Percentiles rank a stretch among this genome's conserved stretches.
Evolutionary conservation across 2,797 vertebrate species (phyloP).

Genomic region (Myotis pilosus): DNA sequence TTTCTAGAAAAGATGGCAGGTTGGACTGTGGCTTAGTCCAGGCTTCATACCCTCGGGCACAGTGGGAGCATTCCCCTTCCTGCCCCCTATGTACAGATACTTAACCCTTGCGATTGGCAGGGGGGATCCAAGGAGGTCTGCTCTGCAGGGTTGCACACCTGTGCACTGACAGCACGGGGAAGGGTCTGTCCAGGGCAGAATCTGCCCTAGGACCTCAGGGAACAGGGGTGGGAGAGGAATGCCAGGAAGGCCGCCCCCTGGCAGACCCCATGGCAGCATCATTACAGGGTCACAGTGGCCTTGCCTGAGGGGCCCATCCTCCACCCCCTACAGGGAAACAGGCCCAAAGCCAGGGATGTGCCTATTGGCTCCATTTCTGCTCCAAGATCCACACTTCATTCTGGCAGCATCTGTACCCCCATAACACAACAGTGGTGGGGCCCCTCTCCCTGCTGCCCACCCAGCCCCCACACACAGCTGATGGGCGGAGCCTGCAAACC

Average conservation of each 20-base stretch:
- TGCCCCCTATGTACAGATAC: too few relatives aligned
- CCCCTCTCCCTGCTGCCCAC: background rate
- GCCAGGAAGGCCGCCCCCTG: background rate
- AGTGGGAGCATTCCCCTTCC: background rate
- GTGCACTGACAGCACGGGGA: background rate
- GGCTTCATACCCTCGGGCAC: background rate
- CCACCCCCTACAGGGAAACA: background rate
- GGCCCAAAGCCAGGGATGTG: background rate
- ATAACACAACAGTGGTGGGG: background rate
- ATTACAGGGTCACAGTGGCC: background rate
- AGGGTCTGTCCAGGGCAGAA: background rate
- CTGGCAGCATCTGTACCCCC: background rate
- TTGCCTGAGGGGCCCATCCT: background rate
- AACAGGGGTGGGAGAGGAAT: background rate
- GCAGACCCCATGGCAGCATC: background rate
- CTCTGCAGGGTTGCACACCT: background rate
- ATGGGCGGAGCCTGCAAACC: background rate
- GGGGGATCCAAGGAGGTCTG: background rate
- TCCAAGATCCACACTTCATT: background rate
- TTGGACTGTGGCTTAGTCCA: background rate
- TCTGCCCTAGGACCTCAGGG: background rate
- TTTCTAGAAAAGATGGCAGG: background rate
- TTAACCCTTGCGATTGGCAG: background rate
- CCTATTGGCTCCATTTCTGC: background rate
- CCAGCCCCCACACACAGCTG: too few relatives aligned